Percentiles rank a stretch among this genome's conserved stretches.
Conservation (phyloP, 1,140 invertebrate genomes). For the Musca domestica region DNA sequence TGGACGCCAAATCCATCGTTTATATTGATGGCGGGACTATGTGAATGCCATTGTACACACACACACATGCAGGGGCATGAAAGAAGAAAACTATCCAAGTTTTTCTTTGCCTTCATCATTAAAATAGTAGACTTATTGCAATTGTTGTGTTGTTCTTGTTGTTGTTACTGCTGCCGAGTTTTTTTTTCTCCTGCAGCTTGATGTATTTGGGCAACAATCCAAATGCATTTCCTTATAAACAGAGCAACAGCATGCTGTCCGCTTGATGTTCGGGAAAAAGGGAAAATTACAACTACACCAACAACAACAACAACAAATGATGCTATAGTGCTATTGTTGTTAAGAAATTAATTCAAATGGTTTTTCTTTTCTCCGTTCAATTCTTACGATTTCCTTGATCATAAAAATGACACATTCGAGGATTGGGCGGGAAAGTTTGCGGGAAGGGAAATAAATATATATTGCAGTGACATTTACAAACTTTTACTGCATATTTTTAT, state of each 20-base stretch:
- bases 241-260: neutral
- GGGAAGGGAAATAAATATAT: too few relatives aligned
- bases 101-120: constrained; percentile 6
- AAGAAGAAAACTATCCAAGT: constrained; percentile 3
- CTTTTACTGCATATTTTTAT: too few relatives aligned
- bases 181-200: neutral
- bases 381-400: constrained; percentile 6
- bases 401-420: constrained; percentile 1
- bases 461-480: too few relatives aligned
- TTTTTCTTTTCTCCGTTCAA: neutral
- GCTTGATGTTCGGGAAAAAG: neutral
- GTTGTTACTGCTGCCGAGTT: neutral
- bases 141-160: constrained; percentile 1
- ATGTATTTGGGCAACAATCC: constrained; percentile 27
- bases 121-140: constrained; percentile 19
- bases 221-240: constrained; percentile 25
- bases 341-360: constrained; percentile 16
- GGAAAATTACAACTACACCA: neutral
- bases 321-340: constrained; percentile 5
- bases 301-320: neutral
- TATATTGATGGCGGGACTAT: neutral
- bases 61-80: neutral
- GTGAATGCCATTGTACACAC: neutral
- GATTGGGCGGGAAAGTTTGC: too few relatives aligned
- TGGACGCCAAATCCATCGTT: constrained; percentile 7